Percentiles rank a stretch among this genome's conserved stretches.
Conservation (phyloP, 53 echinoderm and acorn worm genomes). For the Hippasteria phrygiana region DNA sequence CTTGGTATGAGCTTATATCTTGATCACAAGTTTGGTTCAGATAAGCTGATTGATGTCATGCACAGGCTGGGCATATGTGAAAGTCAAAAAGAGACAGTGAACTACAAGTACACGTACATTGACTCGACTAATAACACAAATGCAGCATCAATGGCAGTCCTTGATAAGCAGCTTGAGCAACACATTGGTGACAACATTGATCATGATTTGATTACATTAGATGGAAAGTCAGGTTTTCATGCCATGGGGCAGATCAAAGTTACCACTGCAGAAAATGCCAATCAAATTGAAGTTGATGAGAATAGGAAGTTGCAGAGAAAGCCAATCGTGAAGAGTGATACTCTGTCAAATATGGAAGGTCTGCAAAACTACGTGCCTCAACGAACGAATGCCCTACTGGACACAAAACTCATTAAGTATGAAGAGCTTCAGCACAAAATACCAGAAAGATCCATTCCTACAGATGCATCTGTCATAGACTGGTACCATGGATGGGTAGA, state of each 20-base stretch:
- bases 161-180: conserved; percentile 73
- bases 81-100: conserved; percentile 65
- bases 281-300: conserved; percentile 75
- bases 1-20: conserved; percentile 67
- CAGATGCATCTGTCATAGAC: conserved; percentile 62
- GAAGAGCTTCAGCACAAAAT: conserved; percentile 64
- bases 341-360: conserved; percentile 79
- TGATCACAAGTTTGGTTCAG: conserved; percentile 81
- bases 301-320: conserved; percentile 59
- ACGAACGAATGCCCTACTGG: conserved; percentile 71
- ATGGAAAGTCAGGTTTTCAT: conserved; percentile 72
- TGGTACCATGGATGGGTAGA: conserved; percentile 75
- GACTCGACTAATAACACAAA: conserved; percentile 69
- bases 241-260: conserved; percentile 81
- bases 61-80: conserved; percentile 75
- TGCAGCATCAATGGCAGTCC: conserved; percentile 69
- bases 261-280: conserved; percentile 74
- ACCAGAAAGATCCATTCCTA: conserved; percentile 67
- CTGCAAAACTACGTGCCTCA: conserved; percentile 74
- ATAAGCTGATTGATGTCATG: conserved; percentile 66
- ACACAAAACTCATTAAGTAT: conserved; percentile 72
- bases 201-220: conserved; percentile 70
- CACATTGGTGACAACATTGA: conserved; percentile 76
- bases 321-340: conserved; percentile 68
- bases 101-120: conserved; percentile 80